phyloP scores from a whole-genome alignment of 2,888 invertebrate genomes.

The Ischnus inquisitorius region DNA sequence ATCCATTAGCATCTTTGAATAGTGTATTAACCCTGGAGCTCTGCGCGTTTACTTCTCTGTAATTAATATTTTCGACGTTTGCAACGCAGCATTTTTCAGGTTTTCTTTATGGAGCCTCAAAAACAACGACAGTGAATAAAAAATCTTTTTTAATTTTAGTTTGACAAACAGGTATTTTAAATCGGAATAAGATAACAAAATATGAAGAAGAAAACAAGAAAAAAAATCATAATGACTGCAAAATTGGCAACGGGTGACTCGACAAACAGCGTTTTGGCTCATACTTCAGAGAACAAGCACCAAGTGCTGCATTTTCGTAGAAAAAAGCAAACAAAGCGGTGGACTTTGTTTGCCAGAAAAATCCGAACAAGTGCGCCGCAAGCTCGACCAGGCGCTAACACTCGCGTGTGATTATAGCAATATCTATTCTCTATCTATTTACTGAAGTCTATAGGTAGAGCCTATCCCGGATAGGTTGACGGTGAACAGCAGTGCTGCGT shows the following conservation, averaged over 20 bases:
- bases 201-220: too few relatives aligned
- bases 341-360: not conserved
- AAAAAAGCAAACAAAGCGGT: constrained; percentile 1
- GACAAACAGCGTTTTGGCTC: too few relatives aligned
- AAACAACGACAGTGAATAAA: too few relatives aligned
- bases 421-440: constrained; percentile 17
- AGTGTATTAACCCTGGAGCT: not conserved
- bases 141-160: too few relatives aligned
- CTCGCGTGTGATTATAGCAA: not conserved
- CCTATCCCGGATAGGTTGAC: not conserved
- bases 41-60: not conserved
- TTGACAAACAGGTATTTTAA: too few relatives aligned
- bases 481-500: constrained; percentile 7
- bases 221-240: too few relatives aligned
- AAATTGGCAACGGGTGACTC: not conserved
- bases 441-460: not conserved
- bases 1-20: constrained; percentile 57
- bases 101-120: too few relatives aligned
- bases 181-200: too few relatives aligned
- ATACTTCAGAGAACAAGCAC: not conserved
- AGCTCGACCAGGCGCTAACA: constrained; percentile 1
- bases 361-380: not conserved
- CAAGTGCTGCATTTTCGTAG: not conserved
- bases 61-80: not conserved
- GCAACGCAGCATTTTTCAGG: not conserved